A percentile compares a stretch with the other conserved stretches of the same genome.
Evolutionary conservation across 1,140 invertebrate species (phyloP).

Genomic region (Megalonaias nervosa): DNA sequence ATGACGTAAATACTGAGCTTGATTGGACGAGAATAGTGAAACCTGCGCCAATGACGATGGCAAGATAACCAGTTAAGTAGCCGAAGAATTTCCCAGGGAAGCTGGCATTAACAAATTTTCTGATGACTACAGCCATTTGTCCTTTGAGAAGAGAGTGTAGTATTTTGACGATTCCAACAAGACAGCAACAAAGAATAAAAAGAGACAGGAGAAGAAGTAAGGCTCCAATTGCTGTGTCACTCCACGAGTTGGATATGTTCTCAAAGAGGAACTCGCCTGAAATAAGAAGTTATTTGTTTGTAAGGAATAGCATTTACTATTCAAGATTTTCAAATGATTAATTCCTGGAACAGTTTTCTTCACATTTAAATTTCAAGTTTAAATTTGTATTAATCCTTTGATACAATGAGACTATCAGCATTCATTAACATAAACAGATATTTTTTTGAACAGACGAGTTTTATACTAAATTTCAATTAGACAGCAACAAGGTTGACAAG

Average conservation of each 20-base stretch:
- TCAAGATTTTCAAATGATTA: neutral
- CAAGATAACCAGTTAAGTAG: slow-evolving; percentile 74
- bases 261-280: slow-evolving; percentile 52
- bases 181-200: slow-evolving; percentile 73
- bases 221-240: slow-evolving; percentile 70
- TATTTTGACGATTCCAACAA: slow-evolving; percentile 77
- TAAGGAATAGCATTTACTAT: neutral
- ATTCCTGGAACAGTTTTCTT: neutral
- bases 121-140: slow-evolving; percentile 72
- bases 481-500: no score
- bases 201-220: slow-evolving; percentile 73
- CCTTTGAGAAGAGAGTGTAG: slow-evolving; percentile 72
- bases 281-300: slow-evolving; percentile 18
- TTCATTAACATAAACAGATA: no score
- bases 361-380: neutral
- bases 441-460: no score
- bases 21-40: slow-evolving; percentile 79
- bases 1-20: slow-evolving; percentile 78
- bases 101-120: slow-evolving; percentile 76
- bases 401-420: no score
- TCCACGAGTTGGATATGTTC: slow-evolving; percentile 39
- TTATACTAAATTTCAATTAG: no score
- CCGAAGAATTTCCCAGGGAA: slow-evolving; percentile 67
- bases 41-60: slow-evolving; percentile 74
- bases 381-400: no score